Percentiles rank a stretch among this genome's conserved stretches.
Conservation (phyloP, 2,113 vertebrate genomes). For the Colius striatus region DNA sequence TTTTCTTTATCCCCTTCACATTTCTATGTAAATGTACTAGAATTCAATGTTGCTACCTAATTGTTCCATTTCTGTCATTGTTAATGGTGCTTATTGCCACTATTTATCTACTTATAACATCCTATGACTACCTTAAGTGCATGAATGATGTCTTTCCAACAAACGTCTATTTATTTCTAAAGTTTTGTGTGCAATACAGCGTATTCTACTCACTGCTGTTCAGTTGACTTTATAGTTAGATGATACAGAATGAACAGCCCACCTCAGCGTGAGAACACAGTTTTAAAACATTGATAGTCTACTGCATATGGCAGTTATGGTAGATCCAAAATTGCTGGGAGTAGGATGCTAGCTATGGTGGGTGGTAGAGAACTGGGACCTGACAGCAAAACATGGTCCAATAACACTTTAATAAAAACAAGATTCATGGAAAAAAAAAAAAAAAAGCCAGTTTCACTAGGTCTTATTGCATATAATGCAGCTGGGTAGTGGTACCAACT, state of each 20-base stretch:
- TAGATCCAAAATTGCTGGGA: neutral
- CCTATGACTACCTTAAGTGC: neutral
- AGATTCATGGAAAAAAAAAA: neutral
- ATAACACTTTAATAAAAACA: neutral
- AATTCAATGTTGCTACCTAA: neutral
- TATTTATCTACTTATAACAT: neutral
- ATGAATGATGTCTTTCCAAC: neutral
- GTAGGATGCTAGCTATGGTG: neutral
- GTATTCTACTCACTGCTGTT: neutral
- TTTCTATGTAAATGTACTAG: neutral
- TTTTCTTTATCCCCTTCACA: neutral
- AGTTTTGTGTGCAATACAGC: neutral
- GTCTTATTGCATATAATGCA: neutral
- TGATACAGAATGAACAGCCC: neutral
- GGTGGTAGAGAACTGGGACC: neutral
- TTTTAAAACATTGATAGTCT: neutral
- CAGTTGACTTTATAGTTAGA: neutral
- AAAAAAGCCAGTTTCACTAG: neutral
- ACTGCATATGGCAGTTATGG: neutral
- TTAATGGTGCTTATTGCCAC: neutral
- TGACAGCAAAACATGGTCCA: neutral
- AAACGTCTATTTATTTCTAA: neutral
- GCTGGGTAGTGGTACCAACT: neutral
- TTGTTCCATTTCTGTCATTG: neutral
- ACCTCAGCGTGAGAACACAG: neutral